Base-by-base conservation (phyloP, 2,797 vertebrate genomes). In the Hemibagrus guttatus region DNA sequence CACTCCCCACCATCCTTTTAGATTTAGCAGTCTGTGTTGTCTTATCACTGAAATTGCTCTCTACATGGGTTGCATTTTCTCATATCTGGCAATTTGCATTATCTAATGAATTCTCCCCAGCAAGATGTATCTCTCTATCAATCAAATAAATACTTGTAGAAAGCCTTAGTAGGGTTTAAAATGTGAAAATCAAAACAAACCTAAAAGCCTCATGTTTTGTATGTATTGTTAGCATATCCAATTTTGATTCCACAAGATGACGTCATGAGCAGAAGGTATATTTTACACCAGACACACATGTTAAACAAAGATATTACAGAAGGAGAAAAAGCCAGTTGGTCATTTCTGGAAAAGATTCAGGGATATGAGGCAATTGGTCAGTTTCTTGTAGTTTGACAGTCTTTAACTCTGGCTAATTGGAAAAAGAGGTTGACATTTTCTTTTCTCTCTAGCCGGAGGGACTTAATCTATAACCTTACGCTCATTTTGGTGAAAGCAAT, bases 61-160 rank as follows among this genome's bases (percentile, higher is more conserved):
- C 63, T 63, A 83, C 88, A 56, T 84, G 71, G 86, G 88, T 21
- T 75, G 66, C 42, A 84, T 84, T 64, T 86, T 83, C 78, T 84
- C 81, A 75, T 76, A 64, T 78, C 68, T 88, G 58, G 79, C 81
- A 81, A 90, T 89, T 89, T 84, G 42, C 56, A 72, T 80, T 61
- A 85, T 46, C 72, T 89, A 84, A 88, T 87, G 59, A 84, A 87
- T 86, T 88, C 78, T 84, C 63, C 63, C 46, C 79, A 78, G 56
- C 31, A 64, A 31, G 46, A 49, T 58, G 46, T 81, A 42, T 81
- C 16, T 14, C n/a, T 54, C 28, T 56, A 31, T 39, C 58, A 39
- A 68, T 58, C 61, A 80, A 58, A 79, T 31, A 39, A 68, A 69
- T 39, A 19, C 16, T 28, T 86, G 23, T 39, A 9, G n/a, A 54